These are phyloP conservation scores for Atherix ibis DNA, from an alignment of 2,888 invertebrate species.

Conservation along the genomic window DNA sequence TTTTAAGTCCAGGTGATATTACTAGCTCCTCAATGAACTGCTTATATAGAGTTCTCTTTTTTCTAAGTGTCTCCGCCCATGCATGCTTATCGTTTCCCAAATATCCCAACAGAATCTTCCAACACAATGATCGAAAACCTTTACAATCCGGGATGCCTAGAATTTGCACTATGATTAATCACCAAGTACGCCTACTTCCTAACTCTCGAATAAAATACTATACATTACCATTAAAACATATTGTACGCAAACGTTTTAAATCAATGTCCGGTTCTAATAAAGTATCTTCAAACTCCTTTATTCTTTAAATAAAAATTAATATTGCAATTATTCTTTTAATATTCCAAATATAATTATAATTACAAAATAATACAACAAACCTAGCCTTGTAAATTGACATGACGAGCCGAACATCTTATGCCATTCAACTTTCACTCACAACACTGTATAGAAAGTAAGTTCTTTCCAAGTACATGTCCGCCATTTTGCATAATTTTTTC, in stretches of 20 bases:
- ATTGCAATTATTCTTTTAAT: no score
- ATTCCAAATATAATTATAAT: no score
- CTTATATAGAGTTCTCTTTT: conserved; percentile 65
- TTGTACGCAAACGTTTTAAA: conserved; percentile 44
- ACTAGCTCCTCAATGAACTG: conserved; percentile 82
- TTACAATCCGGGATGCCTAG: conserved; percentile 79
- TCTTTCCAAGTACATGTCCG: no score
- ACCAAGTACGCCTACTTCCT: conserved; percentile 5
- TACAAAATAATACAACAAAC: no score
- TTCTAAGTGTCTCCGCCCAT: conserved; percentile 51
- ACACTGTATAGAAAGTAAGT: no score
- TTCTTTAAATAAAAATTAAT: conserved; percentile 45
- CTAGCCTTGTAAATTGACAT: conserved; percentile 32
- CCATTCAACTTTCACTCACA: no score
- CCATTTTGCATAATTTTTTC: no score
- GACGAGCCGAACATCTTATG: no score
- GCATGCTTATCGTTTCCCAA: conserved; percentile 50
- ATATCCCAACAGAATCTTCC: conserved; percentile 80
- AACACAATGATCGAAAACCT: conserved; percentile 66
- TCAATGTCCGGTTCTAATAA: conserved; percentile 56
- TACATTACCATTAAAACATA: conserved; percentile 73
- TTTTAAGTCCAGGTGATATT: conserved; percentile 60
- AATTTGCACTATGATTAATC: no score
- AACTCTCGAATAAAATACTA: conserved; percentile 5
- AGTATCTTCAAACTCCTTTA: conserved; percentile 64